Percentiles rank a stretch among this genome's conserved stretches.
These are phyloP conservation scores for Steinernema khuongi DNA, from an alignment of 1,140 invertebrate species.

Conservation along the genomic window DNA sequence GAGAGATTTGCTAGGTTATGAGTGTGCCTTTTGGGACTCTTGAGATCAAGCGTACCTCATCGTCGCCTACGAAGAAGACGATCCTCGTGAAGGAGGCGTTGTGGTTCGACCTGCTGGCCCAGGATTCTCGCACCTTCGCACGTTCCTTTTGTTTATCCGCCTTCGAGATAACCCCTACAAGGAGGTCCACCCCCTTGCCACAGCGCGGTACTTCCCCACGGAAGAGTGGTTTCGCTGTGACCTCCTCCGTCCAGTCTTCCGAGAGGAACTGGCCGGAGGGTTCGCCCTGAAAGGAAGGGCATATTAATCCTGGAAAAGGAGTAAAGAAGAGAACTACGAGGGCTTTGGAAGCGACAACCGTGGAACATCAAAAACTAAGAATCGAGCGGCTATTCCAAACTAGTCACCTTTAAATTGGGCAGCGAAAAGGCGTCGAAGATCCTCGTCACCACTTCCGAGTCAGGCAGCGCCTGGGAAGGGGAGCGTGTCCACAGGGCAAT, in stretches of 20 bases:
- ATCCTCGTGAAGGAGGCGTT: neutral
- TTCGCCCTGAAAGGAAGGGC: no score
- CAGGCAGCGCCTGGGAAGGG: no score
- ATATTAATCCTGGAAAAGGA: neutral
- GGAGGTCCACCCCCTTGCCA: neutral
- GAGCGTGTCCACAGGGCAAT: no score
- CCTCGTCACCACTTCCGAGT: no score
- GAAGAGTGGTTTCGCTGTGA: neutral
- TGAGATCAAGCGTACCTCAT: neutral
- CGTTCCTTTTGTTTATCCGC: neutral
- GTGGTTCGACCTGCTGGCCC: neutral
- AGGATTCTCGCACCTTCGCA: neutral
- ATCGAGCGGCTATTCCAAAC: no score
- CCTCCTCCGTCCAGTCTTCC: neutral
- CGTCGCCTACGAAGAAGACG: neutral
- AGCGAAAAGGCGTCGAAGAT: no score
- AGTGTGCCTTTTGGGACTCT: neutral
- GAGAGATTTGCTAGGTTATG: neutral
- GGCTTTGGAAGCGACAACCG: no score
- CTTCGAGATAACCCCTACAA: neutral
- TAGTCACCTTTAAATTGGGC: no score
- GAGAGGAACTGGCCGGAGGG: neutral
- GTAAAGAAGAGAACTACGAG: slow-evolving; percentile 9
- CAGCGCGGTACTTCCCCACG: neutral
- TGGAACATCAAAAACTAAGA: no score